Percentiles rank a stretch among this genome's conserved stretches.
Evolutionary conservation across 2,888 invertebrate genomes (phyloP).

Genomic region (Platerodrilus igneus): DNA sequence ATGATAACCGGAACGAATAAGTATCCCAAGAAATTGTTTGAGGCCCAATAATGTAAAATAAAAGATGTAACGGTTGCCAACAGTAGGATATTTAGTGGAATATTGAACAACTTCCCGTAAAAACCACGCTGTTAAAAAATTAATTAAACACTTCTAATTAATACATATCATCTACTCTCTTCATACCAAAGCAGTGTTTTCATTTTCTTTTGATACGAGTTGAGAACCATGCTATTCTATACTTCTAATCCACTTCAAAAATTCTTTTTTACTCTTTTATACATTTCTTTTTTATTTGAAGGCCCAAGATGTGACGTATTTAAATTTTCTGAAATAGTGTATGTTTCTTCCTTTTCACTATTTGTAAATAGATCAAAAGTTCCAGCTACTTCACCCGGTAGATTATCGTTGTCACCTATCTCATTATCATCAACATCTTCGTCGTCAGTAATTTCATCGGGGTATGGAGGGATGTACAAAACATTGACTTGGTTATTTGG

Average conservation of each 20-base stretch:
- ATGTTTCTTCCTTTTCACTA: background rate
- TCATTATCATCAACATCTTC: too few species aligned
- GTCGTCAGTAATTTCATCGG: too few species aligned
- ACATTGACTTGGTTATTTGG: too few species aligned
- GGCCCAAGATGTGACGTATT: too few species aligned
- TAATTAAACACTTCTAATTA: constrained; percentile 1
- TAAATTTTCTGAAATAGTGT: background rate
- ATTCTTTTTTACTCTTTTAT: background rate
- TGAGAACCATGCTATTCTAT: background rate
- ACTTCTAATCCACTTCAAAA: background rate
- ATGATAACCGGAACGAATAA: constrained; percentile 11
- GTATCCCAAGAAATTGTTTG: background rate
- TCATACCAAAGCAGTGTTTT: too few species aligned
- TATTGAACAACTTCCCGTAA: background rate
- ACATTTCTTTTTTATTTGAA: too few species aligned
- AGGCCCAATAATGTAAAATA: background rate
- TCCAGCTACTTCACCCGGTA: constrained; percentile 2
- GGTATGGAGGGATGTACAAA: too few species aligned
- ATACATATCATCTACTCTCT: background rate
- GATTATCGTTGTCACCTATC: too few species aligned
- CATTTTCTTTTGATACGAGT: too few species aligned
- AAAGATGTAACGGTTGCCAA: constrained; percentile 2
- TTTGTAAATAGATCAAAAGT: background rate
- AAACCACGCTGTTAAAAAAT: background rate
- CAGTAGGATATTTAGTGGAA: background rate